Evolutionary conservation across 2,888 invertebrate species (phyloP).

Genomic region (Ferrisia virgata): DNA sequence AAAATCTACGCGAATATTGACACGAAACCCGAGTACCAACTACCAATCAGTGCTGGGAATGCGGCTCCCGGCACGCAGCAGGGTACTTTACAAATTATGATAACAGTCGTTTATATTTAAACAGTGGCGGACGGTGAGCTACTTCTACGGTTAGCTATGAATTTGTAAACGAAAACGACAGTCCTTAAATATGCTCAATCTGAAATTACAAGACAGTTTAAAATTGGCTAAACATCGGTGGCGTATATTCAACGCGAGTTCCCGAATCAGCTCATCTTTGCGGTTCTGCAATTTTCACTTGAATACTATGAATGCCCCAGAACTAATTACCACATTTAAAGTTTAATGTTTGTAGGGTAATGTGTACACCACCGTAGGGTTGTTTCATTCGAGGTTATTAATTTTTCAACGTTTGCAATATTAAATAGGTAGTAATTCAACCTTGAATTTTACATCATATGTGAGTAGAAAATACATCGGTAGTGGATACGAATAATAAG

Average conservation of each 20-base stretch:
- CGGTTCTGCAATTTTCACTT: not conserved
- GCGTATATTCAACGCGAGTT: not conserved
- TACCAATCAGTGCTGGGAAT: no score
- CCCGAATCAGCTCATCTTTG: constrained; percentile 18
- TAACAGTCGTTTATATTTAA: constrained; percentile 4
- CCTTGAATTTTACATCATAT: no score
- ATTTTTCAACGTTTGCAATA: no score
- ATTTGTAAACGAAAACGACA: constrained; percentile 30
- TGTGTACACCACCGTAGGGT: no score
- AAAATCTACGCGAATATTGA: not conserved
- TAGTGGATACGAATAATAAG: no score
- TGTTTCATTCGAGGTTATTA: no score
- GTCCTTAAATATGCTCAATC: not conserved
- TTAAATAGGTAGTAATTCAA: no score
- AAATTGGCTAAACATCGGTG: constrained; percentile 7
- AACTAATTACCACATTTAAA: constrained; percentile 20
- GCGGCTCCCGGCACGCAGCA: not conserved
- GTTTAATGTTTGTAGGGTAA: not conserved
- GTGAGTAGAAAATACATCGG: no score
- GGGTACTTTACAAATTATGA: constrained; percentile 14
- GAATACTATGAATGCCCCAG: not conserved
- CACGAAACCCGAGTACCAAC: not conserved
- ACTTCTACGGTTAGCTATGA: constrained; percentile 9
- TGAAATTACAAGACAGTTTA: constrained; percentile 22
- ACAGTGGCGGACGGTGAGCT: not conserved